These are phyloP conservation scores for Carpatolechia fugitivella DNA, from an alignment of 2,888 invertebrate species.

Conservation along the genomic window DNA sequence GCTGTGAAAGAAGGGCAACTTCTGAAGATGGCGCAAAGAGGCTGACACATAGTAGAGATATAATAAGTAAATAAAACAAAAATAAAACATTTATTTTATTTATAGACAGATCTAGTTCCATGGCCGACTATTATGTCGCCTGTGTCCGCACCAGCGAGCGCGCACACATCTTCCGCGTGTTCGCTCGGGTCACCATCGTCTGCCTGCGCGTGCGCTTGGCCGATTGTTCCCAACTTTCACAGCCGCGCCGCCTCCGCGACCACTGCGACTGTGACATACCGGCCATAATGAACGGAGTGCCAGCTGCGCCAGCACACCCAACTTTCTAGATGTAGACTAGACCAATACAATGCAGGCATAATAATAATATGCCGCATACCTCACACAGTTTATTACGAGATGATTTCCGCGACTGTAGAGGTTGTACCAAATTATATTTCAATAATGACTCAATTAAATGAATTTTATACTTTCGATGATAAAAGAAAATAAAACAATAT, in stretches of 20 bases:
- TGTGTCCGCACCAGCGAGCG: not conserved
- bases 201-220: not conserved
- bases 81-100: too few species aligned
- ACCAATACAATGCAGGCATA: too few species aligned
- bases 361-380: constrained; percentile 16
- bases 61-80: too few species aligned
- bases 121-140: not conserved
- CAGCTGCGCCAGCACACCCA: not conserved
- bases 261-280: not conserved
- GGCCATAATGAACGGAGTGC: not conserved
- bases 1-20: too few species aligned
- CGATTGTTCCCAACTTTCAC: not conserved
- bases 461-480: too few species aligned
- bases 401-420: too few species aligned
- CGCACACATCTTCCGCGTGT: not conserved
- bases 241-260: not conserved
- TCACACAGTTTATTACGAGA: constrained; percentile 2
- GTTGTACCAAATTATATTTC: too few species aligned
- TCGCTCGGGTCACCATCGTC: not conserved
- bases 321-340: not conserved
- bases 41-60: too few species aligned
- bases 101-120: too few species aligned
- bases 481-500: too few species aligned
- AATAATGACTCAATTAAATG: too few species aligned
- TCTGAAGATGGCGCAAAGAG: too few species aligned